phyloP scores from a whole-genome alignment of 2,888 invertebrate species.

The Thumatha senex region DNA sequence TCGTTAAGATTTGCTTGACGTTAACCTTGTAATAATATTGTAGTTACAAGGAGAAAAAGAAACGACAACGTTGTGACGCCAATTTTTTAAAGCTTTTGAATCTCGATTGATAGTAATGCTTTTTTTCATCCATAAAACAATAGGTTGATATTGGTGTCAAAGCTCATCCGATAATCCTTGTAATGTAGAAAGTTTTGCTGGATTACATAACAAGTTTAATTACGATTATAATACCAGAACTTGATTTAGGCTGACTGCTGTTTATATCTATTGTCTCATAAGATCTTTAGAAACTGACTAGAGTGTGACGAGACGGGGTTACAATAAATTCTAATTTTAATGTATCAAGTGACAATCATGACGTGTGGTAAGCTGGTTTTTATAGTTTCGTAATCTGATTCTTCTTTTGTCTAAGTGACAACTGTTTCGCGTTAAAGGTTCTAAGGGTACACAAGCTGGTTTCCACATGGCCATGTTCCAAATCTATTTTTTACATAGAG shows the following conservation, averaged over 20 bases:
- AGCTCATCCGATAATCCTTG: constrained; percentile 19
- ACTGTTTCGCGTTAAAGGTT: background rate
- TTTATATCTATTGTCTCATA: constrained; percentile 41
- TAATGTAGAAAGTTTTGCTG: background rate
- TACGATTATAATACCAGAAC: constrained; percentile 21
- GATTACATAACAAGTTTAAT: constrained; percentile 41
- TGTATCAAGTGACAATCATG: constrained; percentile 48
- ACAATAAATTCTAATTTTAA: no score
- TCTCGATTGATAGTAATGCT: no score
- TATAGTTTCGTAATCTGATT: constrained; percentile 14
- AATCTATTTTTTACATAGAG: no score
- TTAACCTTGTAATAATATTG: no score
- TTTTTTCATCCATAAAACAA: no score
- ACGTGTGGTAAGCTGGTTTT: constrained; percentile 43
- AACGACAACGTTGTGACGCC: no score
- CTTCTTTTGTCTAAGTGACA: background rate
- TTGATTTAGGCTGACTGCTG: constrained; percentile 34
- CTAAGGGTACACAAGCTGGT: background rate
- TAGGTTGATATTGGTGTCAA: no score
- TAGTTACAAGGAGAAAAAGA: no score
- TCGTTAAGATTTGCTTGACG: no score
- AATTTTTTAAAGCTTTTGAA: no score
- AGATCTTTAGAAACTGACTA: constrained; percentile 12
- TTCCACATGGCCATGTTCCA: no score
- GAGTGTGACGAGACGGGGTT: constrained; percentile 24